These are phyloP conservation scores for Agrypnus murinus DNA, from an alignment of 2,888 invertebrate genomes.

Conservation along the genomic window DNA sequence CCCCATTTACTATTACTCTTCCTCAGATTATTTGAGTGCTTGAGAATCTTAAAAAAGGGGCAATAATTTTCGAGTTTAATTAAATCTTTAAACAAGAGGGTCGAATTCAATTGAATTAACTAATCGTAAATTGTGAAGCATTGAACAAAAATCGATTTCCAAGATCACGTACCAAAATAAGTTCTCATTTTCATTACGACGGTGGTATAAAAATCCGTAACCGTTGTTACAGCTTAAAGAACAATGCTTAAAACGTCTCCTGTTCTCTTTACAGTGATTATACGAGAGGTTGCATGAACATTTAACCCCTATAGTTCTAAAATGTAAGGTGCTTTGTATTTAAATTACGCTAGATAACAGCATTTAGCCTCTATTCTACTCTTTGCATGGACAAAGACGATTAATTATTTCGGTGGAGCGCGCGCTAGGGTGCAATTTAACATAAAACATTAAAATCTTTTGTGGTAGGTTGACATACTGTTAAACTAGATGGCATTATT, in stretches of 20 bases:
- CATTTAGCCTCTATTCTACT: conserved; percentile 43
- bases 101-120: too few species aligned
- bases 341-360: conserved; percentile 45
- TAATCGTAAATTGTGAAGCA: too few species aligned
- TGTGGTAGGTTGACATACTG: conserved; percentile 34
- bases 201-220: conserved; percentile 20
- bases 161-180: conserved; percentile 9
- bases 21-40: background rate
- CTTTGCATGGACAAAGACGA: conserved; percentile 47
- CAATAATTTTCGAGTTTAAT: too few species aligned
- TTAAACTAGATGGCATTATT: background rate
- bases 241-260: conserved; percentile 31
- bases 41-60: background rate
- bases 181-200: conserved; percentile 20
- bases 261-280: conserved; percentile 36
- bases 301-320: conserved; percentile 43
- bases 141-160: background rate
- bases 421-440: conserved; percentile 47
- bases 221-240: conserved; percentile 13
- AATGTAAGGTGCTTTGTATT: conserved; percentile 43
- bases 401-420: conserved; percentile 50
- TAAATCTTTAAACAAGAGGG: too few species aligned
- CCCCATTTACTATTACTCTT: background rate
- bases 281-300: conserved; percentile 38
- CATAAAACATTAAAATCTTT: conserved; percentile 52